Evolutionary conservation across 2,888 invertebrate genomes (phyloP).

Genomic region (Brenthis daphne): DNA sequence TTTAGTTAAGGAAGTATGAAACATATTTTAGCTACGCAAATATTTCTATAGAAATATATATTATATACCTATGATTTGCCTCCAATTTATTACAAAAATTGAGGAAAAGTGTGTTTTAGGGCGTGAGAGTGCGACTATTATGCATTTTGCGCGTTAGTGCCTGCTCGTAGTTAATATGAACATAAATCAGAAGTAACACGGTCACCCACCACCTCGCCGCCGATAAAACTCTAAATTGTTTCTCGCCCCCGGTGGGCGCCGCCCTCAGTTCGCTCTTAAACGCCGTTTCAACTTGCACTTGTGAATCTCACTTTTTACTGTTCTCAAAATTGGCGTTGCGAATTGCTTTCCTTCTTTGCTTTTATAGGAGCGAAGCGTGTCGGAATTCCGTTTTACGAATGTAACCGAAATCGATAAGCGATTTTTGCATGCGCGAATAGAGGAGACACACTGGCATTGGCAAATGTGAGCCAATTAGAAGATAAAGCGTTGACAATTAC

Average conservation of each 20-base stretch:
- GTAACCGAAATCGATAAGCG: slow-evolving; percentile 47
- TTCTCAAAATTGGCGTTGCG: slow-evolving; percentile 77
- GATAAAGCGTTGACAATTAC: slow-evolving; percentile 83
- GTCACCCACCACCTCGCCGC: slow-evolving; percentile 58
- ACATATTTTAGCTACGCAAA: neutral
- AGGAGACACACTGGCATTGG: slow-evolving; percentile 76
- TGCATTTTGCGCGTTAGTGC: slow-evolving; percentile 68
- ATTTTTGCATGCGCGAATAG: slow-evolving; percentile 58
- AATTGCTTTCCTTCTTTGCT: slow-evolving; percentile 72
- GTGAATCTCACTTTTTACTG: slow-evolving; percentile 82
- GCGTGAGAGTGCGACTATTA: slow-evolving; percentile 43
- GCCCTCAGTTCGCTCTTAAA: slow-evolving; percentile 81
- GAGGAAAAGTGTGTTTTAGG: neutral
- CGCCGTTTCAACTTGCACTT: slow-evolving; percentile 82
- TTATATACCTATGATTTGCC: neutral
- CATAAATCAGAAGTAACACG: slow-evolving; percentile 77
- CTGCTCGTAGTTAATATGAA: slow-evolving; percentile 69
- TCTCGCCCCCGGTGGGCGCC: slow-evolving; percentile 80
- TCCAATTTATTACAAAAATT: neutral
- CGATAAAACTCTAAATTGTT: slow-evolving; percentile 82
- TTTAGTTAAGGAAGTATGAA: neutral
- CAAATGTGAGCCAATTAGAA: slow-evolving; percentile 82
- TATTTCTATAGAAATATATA: neutral
- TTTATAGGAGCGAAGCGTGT: slow-evolving; percentile 49
- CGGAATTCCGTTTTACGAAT: slow-evolving; percentile 41